Conservation (phyloP, 2,888 invertebrate species). For the Lepidocyrtoides sp. region DNA sequence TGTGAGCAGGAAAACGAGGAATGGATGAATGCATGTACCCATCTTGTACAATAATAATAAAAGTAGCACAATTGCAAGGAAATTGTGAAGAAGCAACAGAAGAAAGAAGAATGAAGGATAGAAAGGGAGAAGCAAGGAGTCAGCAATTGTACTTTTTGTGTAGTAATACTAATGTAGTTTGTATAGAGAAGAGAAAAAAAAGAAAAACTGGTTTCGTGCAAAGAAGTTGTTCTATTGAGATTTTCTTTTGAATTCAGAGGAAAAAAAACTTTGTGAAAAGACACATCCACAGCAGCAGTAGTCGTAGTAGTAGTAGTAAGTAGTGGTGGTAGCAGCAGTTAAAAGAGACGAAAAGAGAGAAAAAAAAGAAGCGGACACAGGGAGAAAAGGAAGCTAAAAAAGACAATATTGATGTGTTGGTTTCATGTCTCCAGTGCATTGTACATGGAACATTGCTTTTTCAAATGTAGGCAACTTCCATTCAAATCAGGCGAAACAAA, state of each 20-base stretch:
- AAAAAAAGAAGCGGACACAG: slow-evolving; percentile 20
- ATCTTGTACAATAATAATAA: slow-evolving; percentile 50
- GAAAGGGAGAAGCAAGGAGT: slow-evolving; percentile 26
- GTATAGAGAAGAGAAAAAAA: slow-evolving; percentile 38
- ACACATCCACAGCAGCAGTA: background rate
- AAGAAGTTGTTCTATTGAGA: slow-evolving; percentile 75
- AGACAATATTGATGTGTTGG: slow-evolving; percentile 78
- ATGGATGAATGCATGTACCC: background rate
- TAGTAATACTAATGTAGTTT: slow-evolving; percentile 54
- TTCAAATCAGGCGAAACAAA: slow-evolving; percentile 47
- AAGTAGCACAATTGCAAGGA: slow-evolving; percentile 61
- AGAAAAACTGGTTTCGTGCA: slow-evolving; percentile 71
- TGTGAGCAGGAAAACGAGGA: background rate
- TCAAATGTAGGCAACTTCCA: slow-evolving; percentile 46
- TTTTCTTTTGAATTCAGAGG: slow-evolving; percentile 55
- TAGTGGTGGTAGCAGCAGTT: background rate
- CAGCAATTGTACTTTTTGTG: slow-evolving; percentile 40
- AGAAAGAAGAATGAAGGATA: slow-evolving; percentile 6
- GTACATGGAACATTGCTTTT: slow-evolving; percentile 60
- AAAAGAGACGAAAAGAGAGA: background rate
- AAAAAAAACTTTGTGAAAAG: slow-evolving; percentile 60
- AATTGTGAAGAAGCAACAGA: slow-evolving; percentile 63
- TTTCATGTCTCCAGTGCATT: slow-evolving; percentile 76
- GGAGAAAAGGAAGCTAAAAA: slow-evolving; percentile 60
- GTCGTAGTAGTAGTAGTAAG: background rate